Percentiles rank a stretch among this genome's conserved stretches.
These are phyloP conservation scores for Menura novaehollandiae DNA, from an alignment of 2,113 vertebrate genomes.

Conservation along the genomic window DNA sequence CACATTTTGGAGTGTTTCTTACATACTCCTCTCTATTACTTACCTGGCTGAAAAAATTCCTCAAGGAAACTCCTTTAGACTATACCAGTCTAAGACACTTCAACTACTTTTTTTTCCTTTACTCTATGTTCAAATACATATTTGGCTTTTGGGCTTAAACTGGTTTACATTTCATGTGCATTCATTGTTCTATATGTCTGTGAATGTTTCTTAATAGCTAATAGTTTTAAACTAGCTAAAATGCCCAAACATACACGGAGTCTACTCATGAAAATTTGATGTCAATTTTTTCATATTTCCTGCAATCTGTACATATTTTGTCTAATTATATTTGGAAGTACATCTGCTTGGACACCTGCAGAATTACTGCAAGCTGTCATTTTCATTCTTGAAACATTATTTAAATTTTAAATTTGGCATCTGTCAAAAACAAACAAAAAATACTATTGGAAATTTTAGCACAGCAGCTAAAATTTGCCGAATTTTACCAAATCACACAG, in stretches of 20 bases:
- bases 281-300: conserved; percentile 48
- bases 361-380: conserved; percentile 82
- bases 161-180: not conserved
- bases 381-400: conserved; percentile 79
- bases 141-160: not conserved
- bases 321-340: conserved; percentile 77
- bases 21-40: not conserved
- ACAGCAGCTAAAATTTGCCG: conserved; percentile 73
- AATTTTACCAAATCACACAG: conserved; percentile 76
- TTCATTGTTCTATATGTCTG: not conserved
- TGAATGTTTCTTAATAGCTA: not conserved
- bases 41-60: not conserved
- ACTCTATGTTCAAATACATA: not conserved
- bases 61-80: not conserved
- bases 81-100: not conserved
- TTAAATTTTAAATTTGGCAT: conserved; percentile 86
- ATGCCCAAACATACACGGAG: not conserved
- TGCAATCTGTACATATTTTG: conserved; percentile 74
- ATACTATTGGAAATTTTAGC: conserved; percentile 71
- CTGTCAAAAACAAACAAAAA: conserved; percentile 76
- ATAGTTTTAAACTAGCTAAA: not conserved
- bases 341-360: conserved; percentile 82
- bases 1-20: not conserved
- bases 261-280: conserved; percentile 53
- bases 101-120: not conserved